phyloP scores from a whole-genome alignment of 2,888 invertebrate genomes.

The Rhagonycha fulva region DNA sequence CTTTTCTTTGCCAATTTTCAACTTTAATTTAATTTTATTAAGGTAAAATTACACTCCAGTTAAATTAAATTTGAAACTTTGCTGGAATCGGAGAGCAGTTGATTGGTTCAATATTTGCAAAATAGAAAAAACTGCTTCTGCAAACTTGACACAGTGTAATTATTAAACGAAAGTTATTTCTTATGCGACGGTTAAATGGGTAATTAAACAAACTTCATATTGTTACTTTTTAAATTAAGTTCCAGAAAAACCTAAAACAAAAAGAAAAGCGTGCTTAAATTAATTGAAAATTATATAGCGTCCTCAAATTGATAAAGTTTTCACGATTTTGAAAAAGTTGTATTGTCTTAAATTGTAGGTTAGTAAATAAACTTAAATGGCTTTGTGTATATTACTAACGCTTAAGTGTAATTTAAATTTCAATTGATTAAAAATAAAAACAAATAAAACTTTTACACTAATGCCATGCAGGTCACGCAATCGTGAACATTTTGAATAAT shows the following conservation, averaged over 20 bases:
- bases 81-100: background rate
- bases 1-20: background rate
- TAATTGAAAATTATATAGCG: background rate
- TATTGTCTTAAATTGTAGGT: background rate
- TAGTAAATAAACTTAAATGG: background rate
- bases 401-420: background rate
- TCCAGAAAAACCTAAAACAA: background rate
- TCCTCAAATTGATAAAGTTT: background rate
- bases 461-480: background rate
- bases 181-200: background rate
- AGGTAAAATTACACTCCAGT: background rate
- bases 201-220: background rate
- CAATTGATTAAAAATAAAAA: background rate
- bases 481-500: background rate
- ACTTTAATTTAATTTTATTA: background rate
- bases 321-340: background rate
- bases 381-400: background rate
- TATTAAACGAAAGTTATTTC: background rate
- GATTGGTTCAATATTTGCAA: slow-evolving; percentile 2
- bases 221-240: background rate
- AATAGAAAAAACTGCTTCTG: background rate
- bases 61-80: slow-evolving; percentile 13
- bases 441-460: background rate
- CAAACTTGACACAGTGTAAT: background rate
- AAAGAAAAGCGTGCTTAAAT: background rate